Conservation (phyloP, 2,113 vertebrate species). For the Diphyllodes magnificus region DNA sequence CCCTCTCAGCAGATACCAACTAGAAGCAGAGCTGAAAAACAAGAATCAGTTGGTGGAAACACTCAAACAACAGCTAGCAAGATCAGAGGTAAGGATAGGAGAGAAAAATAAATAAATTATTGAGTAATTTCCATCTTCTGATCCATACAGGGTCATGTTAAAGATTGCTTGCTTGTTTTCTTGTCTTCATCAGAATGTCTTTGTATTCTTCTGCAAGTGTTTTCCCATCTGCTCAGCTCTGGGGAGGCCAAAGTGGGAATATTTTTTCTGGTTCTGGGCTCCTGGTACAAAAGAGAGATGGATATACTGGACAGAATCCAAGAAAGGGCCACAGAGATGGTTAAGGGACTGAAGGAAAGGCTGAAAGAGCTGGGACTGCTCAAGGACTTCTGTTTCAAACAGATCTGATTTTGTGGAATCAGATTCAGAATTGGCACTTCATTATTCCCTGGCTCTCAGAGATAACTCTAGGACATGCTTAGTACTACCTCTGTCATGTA, state of each 20-base stretch:
- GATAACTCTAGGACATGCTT: neutral
- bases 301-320: neutral
- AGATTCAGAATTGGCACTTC: neutral
- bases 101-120: neutral
- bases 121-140: neutral
- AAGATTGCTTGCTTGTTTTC: neutral
- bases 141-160: neutral
- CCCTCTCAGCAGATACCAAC: slow-evolving; percentile 42
- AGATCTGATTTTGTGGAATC: neutral
- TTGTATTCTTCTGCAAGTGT: neutral
- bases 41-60: slow-evolving; percentile 70
- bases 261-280: neutral
- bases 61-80: slow-evolving; percentile 59
- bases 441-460: neutral
- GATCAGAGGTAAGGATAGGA: slow-evolving; percentile 56
- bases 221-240: neutral
- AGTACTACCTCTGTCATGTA: neutral
- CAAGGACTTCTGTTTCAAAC: neutral
- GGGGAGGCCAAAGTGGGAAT: neutral
- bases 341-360: neutral
- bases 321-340: neutral
- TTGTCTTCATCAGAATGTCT: neutral
- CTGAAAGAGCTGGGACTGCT: neutral
- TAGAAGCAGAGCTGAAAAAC: slow-evolving; percentile 67
- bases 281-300: neutral